Evolutionary conservation across 2,888 invertebrate genomes (phyloP).

Genomic region (Bombylius discolor): DNA sequence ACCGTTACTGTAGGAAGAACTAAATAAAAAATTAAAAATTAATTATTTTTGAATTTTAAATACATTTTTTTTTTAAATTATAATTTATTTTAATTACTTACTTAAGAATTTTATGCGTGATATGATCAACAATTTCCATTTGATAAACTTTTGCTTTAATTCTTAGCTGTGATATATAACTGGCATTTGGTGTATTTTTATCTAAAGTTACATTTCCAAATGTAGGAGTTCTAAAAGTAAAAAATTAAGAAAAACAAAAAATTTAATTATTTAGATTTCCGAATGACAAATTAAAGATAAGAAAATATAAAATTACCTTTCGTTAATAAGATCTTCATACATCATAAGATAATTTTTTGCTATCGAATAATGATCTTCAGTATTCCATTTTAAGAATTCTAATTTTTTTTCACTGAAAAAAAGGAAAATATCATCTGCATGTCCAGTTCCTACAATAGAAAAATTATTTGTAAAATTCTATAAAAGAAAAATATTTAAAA

Average conservation of each 20-base stretch:
- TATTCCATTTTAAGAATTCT: not conserved
- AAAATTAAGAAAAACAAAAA: not conserved
- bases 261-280: too few relatives aligned
- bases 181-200: not conserved
- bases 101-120: too few relatives aligned
- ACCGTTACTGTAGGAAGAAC: too few relatives aligned
- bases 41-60: too few relatives aligned
- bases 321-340: not conserved
- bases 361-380: not conserved
- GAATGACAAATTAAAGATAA: too few relatives aligned
- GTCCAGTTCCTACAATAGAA: slow-evolving; percentile 25
- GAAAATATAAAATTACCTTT: not conserved
- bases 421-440: slow-evolving; percentile 47
- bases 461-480: not conserved
- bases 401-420: not conserved
- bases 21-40: too few relatives aligned
- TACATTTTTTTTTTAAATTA: too few relatives aligned
- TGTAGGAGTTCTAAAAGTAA: not conserved
- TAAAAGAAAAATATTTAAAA: not conserved
- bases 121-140: too few relatives aligned
- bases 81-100: too few relatives aligned
- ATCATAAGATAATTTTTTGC: not conserved
- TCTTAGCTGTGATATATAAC: too few relatives aligned
- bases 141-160: too few relatives aligned
- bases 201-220: not conserved